Conservation (phyloP, 2,888 invertebrate genomes). For the Eilema depressum region DNA sequence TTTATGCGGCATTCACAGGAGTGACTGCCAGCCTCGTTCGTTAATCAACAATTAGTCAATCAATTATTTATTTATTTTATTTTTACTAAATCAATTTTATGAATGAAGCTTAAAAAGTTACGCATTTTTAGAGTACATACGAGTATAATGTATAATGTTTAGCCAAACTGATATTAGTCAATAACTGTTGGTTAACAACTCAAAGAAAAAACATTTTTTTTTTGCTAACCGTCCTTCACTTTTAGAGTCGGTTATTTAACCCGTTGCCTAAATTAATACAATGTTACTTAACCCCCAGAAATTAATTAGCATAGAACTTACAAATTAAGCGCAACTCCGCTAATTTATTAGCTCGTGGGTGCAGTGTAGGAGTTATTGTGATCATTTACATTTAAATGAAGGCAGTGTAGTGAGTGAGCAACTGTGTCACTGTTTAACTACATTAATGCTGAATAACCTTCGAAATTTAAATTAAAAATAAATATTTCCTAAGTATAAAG, state of each 20-base stretch:
- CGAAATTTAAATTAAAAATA: not conserved
- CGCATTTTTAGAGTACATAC: no score
- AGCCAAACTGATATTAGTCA: no score
- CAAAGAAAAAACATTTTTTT: no score
- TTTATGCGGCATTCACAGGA: no score
- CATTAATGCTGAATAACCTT: not conserved
- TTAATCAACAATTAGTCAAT: no score
- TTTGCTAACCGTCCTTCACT: not conserved
- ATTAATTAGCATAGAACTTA: constrained; percentile 46
- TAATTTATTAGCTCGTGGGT: constrained; percentile 39
- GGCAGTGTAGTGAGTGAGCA: constrained; percentile 5
- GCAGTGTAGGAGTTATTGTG: constrained; percentile 19
- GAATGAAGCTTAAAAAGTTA: no score
- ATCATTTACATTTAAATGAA: constrained; percentile 21
- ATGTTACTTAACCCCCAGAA: constrained; percentile 20
- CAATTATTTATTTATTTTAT: no score
- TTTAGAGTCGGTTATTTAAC: not conserved
- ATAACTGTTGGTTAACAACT: no score
- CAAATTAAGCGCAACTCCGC: constrained; percentile 37
- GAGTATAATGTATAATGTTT: no score
- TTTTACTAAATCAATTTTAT: no score
- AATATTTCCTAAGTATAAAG: no score
- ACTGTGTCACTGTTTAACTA: not conserved
- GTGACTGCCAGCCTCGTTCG: no score
- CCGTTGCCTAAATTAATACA: not conserved